Percentiles rank a stretch among this genome's conserved stretches.
These are phyloP conservation scores for Brachionus koreanus DNA, from an alignment of 1,140 invertebrate species.

Conservation along the genomic window DNA sequence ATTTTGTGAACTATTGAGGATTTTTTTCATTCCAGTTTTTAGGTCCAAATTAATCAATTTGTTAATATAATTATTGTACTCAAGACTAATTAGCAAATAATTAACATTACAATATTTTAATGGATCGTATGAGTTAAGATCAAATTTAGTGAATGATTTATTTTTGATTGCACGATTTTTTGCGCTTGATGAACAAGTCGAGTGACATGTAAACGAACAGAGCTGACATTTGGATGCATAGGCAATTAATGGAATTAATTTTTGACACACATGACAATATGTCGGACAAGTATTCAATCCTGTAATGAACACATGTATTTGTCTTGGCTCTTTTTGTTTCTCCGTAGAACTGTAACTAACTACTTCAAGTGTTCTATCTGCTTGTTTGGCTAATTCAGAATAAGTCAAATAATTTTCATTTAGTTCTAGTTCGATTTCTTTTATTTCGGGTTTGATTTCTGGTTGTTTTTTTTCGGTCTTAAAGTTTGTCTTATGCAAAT, in stretches of 20 bases:
- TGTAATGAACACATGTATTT: constrained; percentile 44
- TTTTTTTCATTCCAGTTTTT: neutral
- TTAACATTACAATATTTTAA: constrained; percentile 31
- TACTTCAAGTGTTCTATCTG: constrained; percentile 3
- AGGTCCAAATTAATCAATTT: constrained; percentile 30
- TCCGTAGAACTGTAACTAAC: neutral
- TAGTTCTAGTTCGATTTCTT: constrained; percentile 33
- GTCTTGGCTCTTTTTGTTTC: constrained; percentile 10
- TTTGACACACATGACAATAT: constrained; percentile 40
- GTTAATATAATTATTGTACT: constrained; percentile 42
- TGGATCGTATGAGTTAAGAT: neutral
- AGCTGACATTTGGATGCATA: constrained; percentile 43
- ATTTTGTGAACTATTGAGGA: neutral
- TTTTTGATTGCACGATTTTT: constrained; percentile 33
- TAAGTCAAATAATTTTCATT: constrained; percentile 31
- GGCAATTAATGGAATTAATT: constrained; percentile 32
- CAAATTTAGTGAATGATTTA: neutral
- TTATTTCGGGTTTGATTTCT: constrained; percentile 3
- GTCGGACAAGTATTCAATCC: constrained; percentile 42
- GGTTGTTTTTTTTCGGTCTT: neutral
- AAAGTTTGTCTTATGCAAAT: neutral
- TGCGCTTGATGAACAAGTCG: constrained; percentile 26
- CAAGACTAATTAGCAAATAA: constrained; percentile 14
- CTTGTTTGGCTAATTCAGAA: constrained; percentile 12
- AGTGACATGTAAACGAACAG: constrained; percentile 41